Evolutionary conservation across 2,113 vertebrate genomes (phyloP).

Genomic region (Hypanus sabinus): DNA sequence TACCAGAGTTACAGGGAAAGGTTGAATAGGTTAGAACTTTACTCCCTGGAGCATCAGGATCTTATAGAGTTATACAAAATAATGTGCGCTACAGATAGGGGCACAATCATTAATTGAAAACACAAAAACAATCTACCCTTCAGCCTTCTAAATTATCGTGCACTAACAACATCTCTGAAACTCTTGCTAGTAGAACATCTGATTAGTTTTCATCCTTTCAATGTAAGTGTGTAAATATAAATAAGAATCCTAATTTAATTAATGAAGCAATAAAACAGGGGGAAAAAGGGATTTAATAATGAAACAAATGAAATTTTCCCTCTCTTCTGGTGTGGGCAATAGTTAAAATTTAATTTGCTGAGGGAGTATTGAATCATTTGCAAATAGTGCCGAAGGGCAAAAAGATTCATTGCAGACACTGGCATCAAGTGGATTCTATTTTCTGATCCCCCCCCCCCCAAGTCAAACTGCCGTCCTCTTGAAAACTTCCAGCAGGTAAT

Average conservation of each 20-base stretch:
- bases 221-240: background rate
- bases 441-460: background rate
- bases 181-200: background rate
- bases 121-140: background rate
- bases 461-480: background rate
- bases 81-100: background rate
- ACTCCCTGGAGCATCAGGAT: too few species aligned
- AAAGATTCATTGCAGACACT: background rate
- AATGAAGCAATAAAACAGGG: background rate
- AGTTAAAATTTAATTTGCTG: slow-evolving; percentile 15
- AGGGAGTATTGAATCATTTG: background rate
- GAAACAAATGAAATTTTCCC: background rate
- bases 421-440: background rate
- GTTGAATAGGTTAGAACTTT: too few species aligned
- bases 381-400: background rate
- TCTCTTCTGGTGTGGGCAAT: background rate
- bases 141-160: background rate
- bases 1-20: too few species aligned
- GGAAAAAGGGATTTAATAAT: background rate
- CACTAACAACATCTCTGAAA: background rate
- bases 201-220: background rate
- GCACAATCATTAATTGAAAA: background rate
- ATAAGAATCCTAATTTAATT: background rate
- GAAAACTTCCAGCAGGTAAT: slow-evolving; percentile 39
- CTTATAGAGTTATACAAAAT: too few species aligned